Percentiles rank a stretch among this genome's conserved stretches.
These are phyloP conservation scores for Contarinia nasturtii DNA, from an alignment of 1,140 invertebrate species.

Conservation along the genomic window DNA sequence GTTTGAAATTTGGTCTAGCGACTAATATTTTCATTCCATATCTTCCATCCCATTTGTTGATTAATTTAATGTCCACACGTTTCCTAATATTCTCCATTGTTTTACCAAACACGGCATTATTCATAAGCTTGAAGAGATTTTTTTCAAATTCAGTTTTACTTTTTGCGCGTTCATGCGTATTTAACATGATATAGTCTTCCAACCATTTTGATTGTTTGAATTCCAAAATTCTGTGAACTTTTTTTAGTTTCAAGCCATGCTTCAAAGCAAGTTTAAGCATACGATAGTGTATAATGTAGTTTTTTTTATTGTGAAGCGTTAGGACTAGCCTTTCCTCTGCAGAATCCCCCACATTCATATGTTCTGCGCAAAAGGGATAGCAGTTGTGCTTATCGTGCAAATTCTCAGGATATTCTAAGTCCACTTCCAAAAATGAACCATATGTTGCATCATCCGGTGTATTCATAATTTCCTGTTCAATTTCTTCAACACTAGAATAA, in stretches of 20 bases:
- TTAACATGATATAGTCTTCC: constrained; percentile 25
- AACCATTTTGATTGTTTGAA: constrained; percentile 30
- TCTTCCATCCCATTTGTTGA: constrained; percentile 16
- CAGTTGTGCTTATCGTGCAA: constrained; percentile 31
- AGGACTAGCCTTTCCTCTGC: constrained; percentile 17
- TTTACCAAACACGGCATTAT: constrained; percentile 28
- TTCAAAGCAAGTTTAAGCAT: constrained; percentile 28
- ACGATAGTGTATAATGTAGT: constrained; percentile 29
- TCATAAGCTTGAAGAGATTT: constrained; percentile 29
- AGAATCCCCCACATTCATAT: constrained; percentile 7
- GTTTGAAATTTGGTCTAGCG: constrained; percentile 23
- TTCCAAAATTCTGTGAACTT: constrained; percentile 28
- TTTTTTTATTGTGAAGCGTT: constrained; percentile 19
- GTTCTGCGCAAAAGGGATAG: constrained; percentile 27
- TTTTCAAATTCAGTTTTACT: constrained; percentile 28
- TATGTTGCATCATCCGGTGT: constrained; percentile 17
- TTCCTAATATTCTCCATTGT: constrained; percentile 29
- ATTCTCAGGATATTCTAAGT: constrained; percentile 17
- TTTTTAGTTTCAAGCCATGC: constrained; percentile 24
- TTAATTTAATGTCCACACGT: constrained; percentile 21
- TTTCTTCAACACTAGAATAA: constrained; percentile 25
- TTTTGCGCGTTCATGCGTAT: constrained; percentile 19
- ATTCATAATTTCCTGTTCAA: constrained; percentile 7
- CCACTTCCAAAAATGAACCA: constrained; percentile 32
- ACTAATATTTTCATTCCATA: constrained; percentile 17